Percentiles rank a stretch among this genome's conserved stretches.
These are phyloP conservation scores for Stichodactyla helianthus DNA, from an alignment of 64 coral and sea anemone genomes.

Conservation along the genomic window DNA sequence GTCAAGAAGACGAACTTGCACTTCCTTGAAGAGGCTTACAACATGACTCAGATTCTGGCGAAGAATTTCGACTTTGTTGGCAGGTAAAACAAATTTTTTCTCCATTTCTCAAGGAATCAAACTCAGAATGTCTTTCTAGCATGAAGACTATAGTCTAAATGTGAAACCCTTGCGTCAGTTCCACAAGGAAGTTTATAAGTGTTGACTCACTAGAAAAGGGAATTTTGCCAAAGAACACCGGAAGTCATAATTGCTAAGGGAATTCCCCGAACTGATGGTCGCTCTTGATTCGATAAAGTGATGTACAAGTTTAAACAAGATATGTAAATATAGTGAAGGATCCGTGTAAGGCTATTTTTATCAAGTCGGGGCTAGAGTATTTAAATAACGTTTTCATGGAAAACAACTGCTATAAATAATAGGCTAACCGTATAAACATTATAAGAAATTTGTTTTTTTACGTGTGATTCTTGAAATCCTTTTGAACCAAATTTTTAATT, in stretches of 20 bases:
- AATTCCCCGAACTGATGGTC: background rate
- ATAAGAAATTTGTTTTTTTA: no score
- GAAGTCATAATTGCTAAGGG: background rate
- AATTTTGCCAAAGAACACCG: background rate
- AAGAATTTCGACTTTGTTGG: background rate
- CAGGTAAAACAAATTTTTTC: background rate
- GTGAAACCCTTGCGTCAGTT: constrained; percentile 10
- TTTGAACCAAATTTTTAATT: no score
- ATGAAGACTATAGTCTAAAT: background rate
- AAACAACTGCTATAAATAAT: background rate
- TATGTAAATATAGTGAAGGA: background rate
- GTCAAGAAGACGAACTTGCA: background rate
- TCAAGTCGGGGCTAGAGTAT: background rate
- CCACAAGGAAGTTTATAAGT: constrained; percentile 9
- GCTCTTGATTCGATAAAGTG: background rate
- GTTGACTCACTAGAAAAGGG: background rate
- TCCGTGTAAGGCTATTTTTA: background rate
- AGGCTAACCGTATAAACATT: no score
- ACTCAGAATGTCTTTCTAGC: background rate
- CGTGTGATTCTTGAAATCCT: no score
- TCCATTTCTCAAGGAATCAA: background rate
- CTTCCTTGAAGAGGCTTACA: background rate
- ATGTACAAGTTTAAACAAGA: background rate
- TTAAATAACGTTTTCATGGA: background rate
- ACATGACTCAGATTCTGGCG: background rate